These are phyloP conservation scores for Zophobas atratus DNA, from an alignment of 1,140 invertebrate species.

Conservation along the genomic window DNA sequence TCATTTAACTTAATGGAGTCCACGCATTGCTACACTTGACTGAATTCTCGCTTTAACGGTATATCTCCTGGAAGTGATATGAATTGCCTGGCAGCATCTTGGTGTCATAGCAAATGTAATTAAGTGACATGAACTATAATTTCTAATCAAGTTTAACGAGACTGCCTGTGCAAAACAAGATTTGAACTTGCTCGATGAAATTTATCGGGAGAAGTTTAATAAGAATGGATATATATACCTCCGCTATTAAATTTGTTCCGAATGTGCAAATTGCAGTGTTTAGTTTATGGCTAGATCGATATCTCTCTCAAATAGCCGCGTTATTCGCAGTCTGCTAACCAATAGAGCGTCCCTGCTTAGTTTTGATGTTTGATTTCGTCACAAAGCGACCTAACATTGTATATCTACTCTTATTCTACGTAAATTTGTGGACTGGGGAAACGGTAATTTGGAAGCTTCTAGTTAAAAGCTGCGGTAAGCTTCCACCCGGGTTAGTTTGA, in stretches of 20 bases:
- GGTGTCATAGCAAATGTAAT: conserved; percentile 33
- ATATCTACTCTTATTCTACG: conserved; percentile 25
- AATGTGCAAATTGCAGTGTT: conserved; percentile 15
- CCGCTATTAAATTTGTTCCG: conserved; percentile 4
- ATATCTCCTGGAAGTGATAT: conserved; percentile 21
- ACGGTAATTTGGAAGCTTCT: background rate
- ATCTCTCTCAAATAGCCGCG: background rate
- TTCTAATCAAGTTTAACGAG: conserved; percentile 35
- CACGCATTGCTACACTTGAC: background rate
- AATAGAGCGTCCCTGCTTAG: background rate
- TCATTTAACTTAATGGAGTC: background rate
- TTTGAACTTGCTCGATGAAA: conserved; percentile 27
- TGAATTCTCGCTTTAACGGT: conserved; percentile 17
- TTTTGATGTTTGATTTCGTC: conserved; percentile 6
- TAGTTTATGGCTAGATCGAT: background rate
- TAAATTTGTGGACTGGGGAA: conserved; percentile 10
- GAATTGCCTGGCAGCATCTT: conserved; percentile 18
- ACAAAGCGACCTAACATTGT: background rate
- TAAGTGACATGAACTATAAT: conserved; percentile 31
- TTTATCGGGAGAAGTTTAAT: conserved; percentile 35
- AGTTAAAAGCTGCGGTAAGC: conserved; percentile 17
- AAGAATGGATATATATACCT: conserved; percentile 15
- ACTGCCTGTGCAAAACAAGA: conserved; percentile 21
- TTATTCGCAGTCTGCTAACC: background rate
- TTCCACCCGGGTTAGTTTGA: background rate